phyloP scores from a whole-genome alignment of 37 sponge, comb jelly and placozoan genomes.

The Beroe forskalii region DNA sequence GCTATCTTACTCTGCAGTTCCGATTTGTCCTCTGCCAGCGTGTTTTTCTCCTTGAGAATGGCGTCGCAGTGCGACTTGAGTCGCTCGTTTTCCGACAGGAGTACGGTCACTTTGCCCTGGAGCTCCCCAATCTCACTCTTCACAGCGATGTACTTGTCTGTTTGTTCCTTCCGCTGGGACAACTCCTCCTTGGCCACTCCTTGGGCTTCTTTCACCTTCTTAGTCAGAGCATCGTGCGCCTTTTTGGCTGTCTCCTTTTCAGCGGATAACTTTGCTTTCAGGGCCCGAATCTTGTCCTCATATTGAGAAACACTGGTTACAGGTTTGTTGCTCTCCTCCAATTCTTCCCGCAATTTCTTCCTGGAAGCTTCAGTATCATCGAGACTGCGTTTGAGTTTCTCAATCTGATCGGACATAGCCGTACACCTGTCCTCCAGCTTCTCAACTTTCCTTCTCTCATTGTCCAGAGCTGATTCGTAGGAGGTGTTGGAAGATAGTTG shows the following conservation, averaged over 20 bases:
- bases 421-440: slow-evolving; percentile 22
- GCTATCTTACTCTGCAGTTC: neutral
- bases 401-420: neutral
- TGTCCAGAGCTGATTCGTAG: slow-evolving; percentile 30
- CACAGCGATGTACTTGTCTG: slow-evolving; percentile 37
- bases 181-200: neutral
- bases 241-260: slow-evolving; percentile 10
- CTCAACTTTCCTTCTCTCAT: slow-evolving; percentile 5
- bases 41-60: neutral
- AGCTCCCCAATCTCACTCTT: slow-evolving; percentile 60
- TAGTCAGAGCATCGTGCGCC: slow-evolving; percentile 5
- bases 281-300: slow-evolving; percentile 39
- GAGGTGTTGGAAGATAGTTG: slow-evolving; percentile 27
- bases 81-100: slow-evolving; percentile 39
- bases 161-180: slow-evolving; percentile 21
- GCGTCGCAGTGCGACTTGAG: neutral
- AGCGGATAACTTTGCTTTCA: neutral
- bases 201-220: slow-evolving; percentile 22
- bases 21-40: neutral
- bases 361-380: slow-evolving; percentile 6
- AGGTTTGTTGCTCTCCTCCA: slow-evolving; percentile 16
- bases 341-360: slow-evolving; percentile 38
- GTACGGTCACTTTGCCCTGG: slow-evolving; percentile 13
- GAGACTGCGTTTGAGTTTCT: slow-evolving; percentile 12
- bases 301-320: neutral